Percentiles rank a stretch among this genome's conserved stretches.
phyloP scores from a whole-genome alignment of 2,888 invertebrate genomes.

The Lasius platythorax region DNA sequence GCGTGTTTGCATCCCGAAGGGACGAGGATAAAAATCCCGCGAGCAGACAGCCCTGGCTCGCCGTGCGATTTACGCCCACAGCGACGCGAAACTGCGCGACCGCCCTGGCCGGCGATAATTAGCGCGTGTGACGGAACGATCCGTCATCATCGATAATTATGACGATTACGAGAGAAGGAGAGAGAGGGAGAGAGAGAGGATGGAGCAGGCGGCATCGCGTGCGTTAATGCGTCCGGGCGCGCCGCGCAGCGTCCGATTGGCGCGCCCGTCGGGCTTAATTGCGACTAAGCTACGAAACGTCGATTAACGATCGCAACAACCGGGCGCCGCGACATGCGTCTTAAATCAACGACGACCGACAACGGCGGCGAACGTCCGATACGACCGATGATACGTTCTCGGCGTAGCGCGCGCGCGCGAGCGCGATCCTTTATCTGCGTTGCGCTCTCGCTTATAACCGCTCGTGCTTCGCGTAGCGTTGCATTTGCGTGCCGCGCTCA shows the following conservation, averaged over 20 bases:
- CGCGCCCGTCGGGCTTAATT: conserved; percentile 76
- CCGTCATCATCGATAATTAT: conserved; percentile 81
- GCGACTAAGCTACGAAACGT: conserved; percentile 77
- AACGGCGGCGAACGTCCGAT: conserved; percentile 52
- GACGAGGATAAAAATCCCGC: conserved; percentile 69
- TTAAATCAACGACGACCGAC: conserved; percentile 76
- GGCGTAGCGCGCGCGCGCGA: conserved; percentile 67
- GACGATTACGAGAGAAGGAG: conserved; percentile 73
- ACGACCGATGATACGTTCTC: conserved; percentile 60
- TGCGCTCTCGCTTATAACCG: conserved; percentile 28
- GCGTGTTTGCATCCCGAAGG: conserved; percentile 40
- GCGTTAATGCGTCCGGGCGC: conserved; percentile 75
- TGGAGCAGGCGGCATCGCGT: conserved; percentile 67
- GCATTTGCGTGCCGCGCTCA: conserved; percentile 47
- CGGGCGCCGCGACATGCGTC: conserved; percentile 73
- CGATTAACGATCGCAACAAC: conserved; percentile 81
- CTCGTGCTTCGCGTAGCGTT: conserved; percentile 22
- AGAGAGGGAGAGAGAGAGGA: not conserved
- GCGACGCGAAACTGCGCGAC: conserved; percentile 47
- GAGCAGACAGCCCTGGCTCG: conserved; percentile 51
- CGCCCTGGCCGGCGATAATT: conserved; percentile 74
- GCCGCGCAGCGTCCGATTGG: conserved; percentile 62
- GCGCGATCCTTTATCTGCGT: conserved; percentile 68
- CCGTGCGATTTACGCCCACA: conserved; percentile 71
- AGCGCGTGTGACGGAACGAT: conserved; percentile 77